A percentile compares a stretch with the other conserved stretches of the same genome.
These are phyloP conservation scores for Sinonovacula constricta DNA, from an alignment of 1,140 invertebrate species.

Conservation along the genomic window DNA sequence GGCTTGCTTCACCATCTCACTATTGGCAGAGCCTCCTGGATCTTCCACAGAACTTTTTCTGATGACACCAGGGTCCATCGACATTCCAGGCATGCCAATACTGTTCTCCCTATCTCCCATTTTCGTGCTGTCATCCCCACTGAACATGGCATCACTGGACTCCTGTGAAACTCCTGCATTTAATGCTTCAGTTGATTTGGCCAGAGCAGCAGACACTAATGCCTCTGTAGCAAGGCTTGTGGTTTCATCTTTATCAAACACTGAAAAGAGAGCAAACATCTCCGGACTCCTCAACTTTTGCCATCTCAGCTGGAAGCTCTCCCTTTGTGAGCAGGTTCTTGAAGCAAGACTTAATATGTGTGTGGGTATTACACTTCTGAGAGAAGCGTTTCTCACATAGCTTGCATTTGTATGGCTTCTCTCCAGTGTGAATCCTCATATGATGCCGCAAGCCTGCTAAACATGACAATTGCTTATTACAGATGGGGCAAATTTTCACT, in stretches of 20 bases:
- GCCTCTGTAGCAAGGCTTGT: not conserved
- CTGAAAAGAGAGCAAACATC: constrained; percentile 23
- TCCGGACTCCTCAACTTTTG: constrained; percentile 16
- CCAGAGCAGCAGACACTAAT: not conserved
- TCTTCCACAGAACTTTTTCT: not conserved
- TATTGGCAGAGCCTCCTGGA: constrained; percentile 5
- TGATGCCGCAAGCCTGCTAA: constrained; percentile 79
- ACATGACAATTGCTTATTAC: constrained; percentile 41
- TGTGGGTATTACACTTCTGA: constrained; percentile 85
- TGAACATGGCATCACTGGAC: no score
- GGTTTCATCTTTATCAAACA: constrained; percentile 7
- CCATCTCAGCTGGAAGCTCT: constrained; percentile 16
- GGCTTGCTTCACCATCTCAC: constrained; percentile 40
- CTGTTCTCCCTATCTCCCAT: no score
- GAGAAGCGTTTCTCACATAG: constrained; percentile 98
- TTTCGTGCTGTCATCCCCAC: no score
- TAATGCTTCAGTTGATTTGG: not conserved
- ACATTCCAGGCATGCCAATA: not conserved
- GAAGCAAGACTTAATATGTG: constrained; percentile 43
- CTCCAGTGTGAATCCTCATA: constrained; percentile 95
- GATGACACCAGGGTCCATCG: not conserved
- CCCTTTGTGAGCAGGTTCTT: constrained; percentile 24
- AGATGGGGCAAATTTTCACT: constrained; percentile 14
- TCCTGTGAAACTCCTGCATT: no score
- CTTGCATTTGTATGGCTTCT: constrained; percentile 97